A percentile compares a stretch with the other conserved stretches of the same genome.
These are phyloP conservation scores for Bos taurus DNA, from an alignment of 2,113 vertebrate species.

Conservation along the genomic window DNA sequence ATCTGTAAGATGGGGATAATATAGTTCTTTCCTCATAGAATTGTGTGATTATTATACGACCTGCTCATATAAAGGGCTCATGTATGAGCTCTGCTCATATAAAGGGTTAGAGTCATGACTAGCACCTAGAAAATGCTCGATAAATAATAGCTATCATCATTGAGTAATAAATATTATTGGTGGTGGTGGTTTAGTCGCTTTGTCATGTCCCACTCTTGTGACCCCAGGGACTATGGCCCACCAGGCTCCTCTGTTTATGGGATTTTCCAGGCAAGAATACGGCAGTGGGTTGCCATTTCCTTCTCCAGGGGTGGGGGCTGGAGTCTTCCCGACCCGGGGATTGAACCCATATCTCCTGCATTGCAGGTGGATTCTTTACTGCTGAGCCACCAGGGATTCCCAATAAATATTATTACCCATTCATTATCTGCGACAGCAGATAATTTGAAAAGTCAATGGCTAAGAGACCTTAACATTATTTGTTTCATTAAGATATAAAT, in stretches of 20 bases:
- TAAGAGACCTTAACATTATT: not conserved
- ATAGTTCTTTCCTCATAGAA: not conserved
- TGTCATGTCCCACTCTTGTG: not conserved
- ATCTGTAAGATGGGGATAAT: not conserved
- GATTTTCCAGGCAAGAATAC: not conserved
- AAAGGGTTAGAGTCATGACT: not conserved
- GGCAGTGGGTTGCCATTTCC: not conserved
- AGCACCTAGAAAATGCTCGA: too few relatives aligned
- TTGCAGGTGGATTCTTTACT: not conserved
- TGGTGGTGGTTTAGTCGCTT: not conserved
- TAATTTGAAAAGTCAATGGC: not conserved
- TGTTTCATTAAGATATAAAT: not conserved
- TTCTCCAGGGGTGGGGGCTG: not conserved
- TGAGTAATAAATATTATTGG: not conserved
- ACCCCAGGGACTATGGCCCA: not conserved
- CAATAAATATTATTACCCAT: not conserved
- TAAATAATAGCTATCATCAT: not conserved
- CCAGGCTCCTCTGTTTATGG: not conserved
- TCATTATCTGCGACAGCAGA: not conserved
- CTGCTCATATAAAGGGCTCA: not conserved
- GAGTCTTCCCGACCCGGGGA: not conserved
- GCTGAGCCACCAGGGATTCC: not conserved
- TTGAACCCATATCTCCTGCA: not conserved
- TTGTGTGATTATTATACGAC: not conserved
- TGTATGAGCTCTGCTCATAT: not conserved